Base-by-base conservation (phyloP, 2,888 invertebrate genomes). In the Fragum sueziense region DNA sequence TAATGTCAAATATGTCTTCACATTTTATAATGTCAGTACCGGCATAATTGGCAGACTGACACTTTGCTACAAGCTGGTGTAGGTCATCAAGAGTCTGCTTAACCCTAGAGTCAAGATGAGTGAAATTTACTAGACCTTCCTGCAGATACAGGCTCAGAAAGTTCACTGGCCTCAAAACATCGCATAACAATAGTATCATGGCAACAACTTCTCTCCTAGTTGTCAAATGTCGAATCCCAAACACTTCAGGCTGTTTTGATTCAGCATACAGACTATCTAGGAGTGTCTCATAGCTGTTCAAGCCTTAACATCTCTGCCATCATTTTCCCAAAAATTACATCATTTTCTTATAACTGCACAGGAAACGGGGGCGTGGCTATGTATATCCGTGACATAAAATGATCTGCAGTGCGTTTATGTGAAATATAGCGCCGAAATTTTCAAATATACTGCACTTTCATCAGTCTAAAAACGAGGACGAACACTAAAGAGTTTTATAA, bases 61-160 rank as follows among this genome's bases (percentile, higher is more conserved):
- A 52, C 52, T 52, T 52, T n/a, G 4, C 6, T 52, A 52, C 22
- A 17, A 69, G 27, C 41, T 70, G 54, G 33, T 70, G 70, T 31
- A 70, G 33, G 54, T 70, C 70, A 54, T 70, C 25, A 54, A 27
- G 34, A 22, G 52, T 70, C 54, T 33, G 33, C 52, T 70, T 70
- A 9, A 70, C 70, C 57, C 57, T 59, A 37, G 59, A 6, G 22
- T 71, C 57, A 57, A 71, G 70, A 29, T 71, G 70, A 25, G 70
- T 71, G 33, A 71, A 71, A 33, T 71, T 37, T 2, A 70, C 70
- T 34, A 57, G 70, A 70, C 57, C 57, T 33, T 70, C 70, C 22
- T 70, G 70, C 17, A 70, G 37, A 57, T 31, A 70, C 57, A 70
- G 59, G 29, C 70, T 70, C 20, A 57, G 25, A 51, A 70, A 34